Conservation (phyloP, 2,888 invertebrate species). For the Bombylius discolor region DNA sequence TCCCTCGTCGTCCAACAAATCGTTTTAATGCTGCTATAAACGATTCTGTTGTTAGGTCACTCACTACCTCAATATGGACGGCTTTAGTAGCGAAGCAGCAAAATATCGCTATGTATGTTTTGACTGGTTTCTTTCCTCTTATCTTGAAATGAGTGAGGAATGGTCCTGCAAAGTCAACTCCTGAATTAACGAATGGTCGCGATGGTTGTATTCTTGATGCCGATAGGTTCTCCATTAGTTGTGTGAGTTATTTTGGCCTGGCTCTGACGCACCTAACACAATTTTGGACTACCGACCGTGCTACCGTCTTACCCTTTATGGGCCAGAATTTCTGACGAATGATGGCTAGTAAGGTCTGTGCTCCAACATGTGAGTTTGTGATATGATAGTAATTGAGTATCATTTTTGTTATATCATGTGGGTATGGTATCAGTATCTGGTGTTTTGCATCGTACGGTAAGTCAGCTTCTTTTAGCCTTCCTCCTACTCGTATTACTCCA, state of each 20-base stretch:
- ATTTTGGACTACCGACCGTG: constrained; percentile 8
- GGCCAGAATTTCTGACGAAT: constrained; percentile 17
- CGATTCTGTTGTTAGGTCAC: constrained; percentile 9
- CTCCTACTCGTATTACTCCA: background rate
- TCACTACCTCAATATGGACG: constrained; percentile 14
- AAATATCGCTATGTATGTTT: constrained; percentile 13
- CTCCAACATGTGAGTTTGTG: no score
- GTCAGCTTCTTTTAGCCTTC: background rate
- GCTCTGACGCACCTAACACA: constrained; percentile 12
- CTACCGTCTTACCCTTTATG: constrained; percentile 12
- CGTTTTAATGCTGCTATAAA: constrained; percentile 11
- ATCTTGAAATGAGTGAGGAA: background rate
- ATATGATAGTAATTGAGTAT: no score
- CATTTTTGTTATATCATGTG: no score
- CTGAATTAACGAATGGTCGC: no score
- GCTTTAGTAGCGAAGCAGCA: constrained; percentile 14
- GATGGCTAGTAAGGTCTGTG: constrained; percentile 5
- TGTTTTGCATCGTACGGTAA: background rate
- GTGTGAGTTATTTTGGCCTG: constrained; percentile 8
- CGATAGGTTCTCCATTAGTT: constrained; percentile 14
- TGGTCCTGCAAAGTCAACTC: background rate
- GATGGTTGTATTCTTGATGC: no score
- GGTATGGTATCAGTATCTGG: background rate
- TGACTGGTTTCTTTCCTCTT: constrained; percentile 5
- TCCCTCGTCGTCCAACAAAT: constrained; percentile 10